A percentile compares a stretch with the other conserved stretches of the same genome.
These are phyloP conservation scores for Chalcosyrphus nemorum DNA, from an alignment of 2,888 invertebrate genomes.

Conservation along the genomic window DNA sequence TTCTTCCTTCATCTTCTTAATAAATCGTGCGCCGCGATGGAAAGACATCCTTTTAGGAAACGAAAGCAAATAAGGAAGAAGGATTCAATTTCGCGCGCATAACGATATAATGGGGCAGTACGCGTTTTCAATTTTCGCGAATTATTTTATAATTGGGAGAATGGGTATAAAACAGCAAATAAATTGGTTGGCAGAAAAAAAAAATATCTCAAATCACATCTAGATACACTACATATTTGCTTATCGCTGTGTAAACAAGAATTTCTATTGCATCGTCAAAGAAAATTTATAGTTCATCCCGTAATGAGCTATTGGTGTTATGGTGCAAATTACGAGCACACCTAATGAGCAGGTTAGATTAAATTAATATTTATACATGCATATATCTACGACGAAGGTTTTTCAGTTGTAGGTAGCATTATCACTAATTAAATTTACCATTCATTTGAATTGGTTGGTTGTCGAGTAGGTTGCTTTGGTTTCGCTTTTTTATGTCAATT, in stretches of 20 bases:
- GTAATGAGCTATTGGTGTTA: conserved; percentile 37
- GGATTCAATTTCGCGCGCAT: conserved; percentile 30
- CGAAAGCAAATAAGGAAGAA: conserved; percentile 42
- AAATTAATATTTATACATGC: conserved; percentile 61
- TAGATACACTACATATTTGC: conserved; percentile 5
- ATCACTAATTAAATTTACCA: conserved; percentile 55
- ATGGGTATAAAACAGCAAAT: neutral
- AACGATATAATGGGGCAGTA: conserved; percentile 10
- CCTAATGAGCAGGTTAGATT: conserved; percentile 57
- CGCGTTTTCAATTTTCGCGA: conserved; percentile 18
- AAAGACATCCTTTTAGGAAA: conserved; percentile 9
- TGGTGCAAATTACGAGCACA: conserved; percentile 22
- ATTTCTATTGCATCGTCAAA: conserved; percentile 29
- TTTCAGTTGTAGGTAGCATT: conserved; percentile 22
- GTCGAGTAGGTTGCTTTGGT: neutral
- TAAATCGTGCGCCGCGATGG: conserved; percentile 11
- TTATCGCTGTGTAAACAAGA: neutral
- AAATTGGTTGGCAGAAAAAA: conserved; percentile 11
- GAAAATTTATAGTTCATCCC: conserved; percentile 46
- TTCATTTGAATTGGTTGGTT: conserved; percentile 25
- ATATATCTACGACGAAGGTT: conserved; percentile 15
- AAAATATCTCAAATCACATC: neutral
- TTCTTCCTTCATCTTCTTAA: conserved; percentile 10
- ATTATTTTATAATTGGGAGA: conserved; percentile 7
- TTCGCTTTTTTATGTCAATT: conserved; percentile 36